Evolutionary conservation across 2,888 invertebrate species (phyloP), one percentile per base, ranked within the genome.

Genomic region (Noctua janthina): DNA sequence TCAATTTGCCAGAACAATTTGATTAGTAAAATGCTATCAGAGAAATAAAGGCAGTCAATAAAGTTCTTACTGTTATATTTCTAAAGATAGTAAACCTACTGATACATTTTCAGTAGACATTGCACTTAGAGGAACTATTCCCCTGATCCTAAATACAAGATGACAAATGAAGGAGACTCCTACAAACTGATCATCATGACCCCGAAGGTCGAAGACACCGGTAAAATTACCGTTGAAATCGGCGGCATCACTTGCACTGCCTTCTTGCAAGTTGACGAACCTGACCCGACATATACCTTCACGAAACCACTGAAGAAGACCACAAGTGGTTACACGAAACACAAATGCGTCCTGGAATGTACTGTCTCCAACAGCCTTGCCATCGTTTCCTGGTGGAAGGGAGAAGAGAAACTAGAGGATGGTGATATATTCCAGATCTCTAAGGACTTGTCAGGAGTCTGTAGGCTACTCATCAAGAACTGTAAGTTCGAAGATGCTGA

Each of bases 131-230:
- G 51, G 51, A 99, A 97, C 97, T 99, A 74, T 99, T 99, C 97
- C 98, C 98, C 86, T 99, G 99, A 88, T 98, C 99, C 29, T 81
- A 99, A 99, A 96, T 99, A 99, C 95, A 99, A 99, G 96, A 99
- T 99, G 96, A 98, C 98, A 91, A 98, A 98, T 92, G 99, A 99
- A 94, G 98, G 98, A 91, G 99, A 99, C 92, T 98, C 98, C 1
- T 99, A 99, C 95, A 98, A 98, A 92, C 97, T 99, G 87, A 98
- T 99, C 88, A 99, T 99, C 91, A 97, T 97, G 94, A 98, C 98
- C 91, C 99, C 99, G 0, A 99, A 99, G 96, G 99, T 99, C 62
- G 99, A 99, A 91, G 99, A 99, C 94, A 98, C 98, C 89, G 99
- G 99, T 91, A 99, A 99, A 97, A 99, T 99, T 93, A 99, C 99